phyloP scores from a whole-genome alignment of 2,113 vertebrate genomes.

The Danionella cerebrum region DNA sequence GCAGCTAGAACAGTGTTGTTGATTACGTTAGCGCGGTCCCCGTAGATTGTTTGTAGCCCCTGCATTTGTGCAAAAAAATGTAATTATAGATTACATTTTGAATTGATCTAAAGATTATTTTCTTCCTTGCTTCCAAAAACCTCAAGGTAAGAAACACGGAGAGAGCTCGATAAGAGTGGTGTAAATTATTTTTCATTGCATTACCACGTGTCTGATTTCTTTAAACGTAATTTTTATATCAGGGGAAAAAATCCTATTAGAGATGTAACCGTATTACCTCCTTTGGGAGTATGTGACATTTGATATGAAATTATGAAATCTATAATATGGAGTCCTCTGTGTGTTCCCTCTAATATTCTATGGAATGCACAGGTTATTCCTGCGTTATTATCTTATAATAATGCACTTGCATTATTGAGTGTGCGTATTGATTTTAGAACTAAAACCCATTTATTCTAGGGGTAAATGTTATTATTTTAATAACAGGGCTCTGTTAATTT shows the following conservation, averaged over 20 bases:
- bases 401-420: constrained; percentile 64
- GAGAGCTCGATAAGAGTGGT: constrained; percentile 1
- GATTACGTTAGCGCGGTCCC: background rate
- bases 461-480: constrained; percentile 75
- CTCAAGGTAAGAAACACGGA: background rate
- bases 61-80: constrained; percentile 16
- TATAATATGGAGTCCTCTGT: constrained; percentile 59
- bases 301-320: constrained; percentile 68
- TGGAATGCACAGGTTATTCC: constrained; percentile 58
- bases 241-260: constrained; percentile 47
- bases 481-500: constrained; percentile 66
- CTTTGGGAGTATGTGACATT: constrained; percentile 67
- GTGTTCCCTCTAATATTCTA: constrained; percentile 54
- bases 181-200: constrained; percentile 22
- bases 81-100: constrained; percentile 34
- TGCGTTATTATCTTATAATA: constrained; percentile 67
- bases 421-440: constrained; percentile 66
- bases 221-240: constrained; percentile 35
- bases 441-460: constrained; percentile 63
- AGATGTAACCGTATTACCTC: constrained; percentile 58
- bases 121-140: constrained; percentile 30
- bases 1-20: background rate
- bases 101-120: constrained; percentile 30
- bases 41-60: constrained; percentile 1
- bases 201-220: constrained; percentile 37